Conservation (phyloP, 2,113 vertebrate species). For the Gnathonemus echidnorhynchus region DNA sequence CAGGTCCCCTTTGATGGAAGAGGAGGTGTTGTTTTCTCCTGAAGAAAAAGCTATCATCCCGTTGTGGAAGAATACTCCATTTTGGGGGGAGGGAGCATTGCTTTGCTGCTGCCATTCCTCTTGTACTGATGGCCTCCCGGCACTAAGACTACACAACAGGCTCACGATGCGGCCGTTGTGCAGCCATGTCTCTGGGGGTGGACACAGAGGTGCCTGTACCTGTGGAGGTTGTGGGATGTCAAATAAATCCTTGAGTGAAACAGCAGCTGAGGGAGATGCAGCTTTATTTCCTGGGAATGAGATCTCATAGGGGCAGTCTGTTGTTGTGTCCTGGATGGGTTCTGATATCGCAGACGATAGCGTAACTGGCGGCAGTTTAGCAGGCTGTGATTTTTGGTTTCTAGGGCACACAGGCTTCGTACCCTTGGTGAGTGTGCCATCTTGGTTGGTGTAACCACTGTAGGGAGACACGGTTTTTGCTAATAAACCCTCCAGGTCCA, state of each 20-base stretch:
- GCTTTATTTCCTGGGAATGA: background rate
- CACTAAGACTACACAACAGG: slow-evolving; percentile 52
- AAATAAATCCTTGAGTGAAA: slow-evolving; percentile 55
- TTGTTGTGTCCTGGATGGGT: slow-evolving; percentile 30
- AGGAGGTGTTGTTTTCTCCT: background rate
- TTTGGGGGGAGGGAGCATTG: slow-evolving; percentile 28
- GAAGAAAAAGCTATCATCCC: background rate
- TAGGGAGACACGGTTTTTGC: slow-evolving; percentile 72
- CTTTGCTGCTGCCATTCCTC: slow-evolving; percentile 52
- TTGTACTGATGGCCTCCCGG: slow-evolving; percentile 34
- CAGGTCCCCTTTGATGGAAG: slow-evolving; percentile 34
- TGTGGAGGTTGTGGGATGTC: slow-evolving; percentile 81
- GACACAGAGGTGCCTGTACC: slow-evolving; percentile 76
- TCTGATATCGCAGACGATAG: slow-evolving; percentile 45
- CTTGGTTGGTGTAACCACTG: slow-evolving; percentile 81
- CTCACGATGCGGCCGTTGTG: slow-evolving; percentile 54
- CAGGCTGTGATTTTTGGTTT: slow-evolving; percentile 47
- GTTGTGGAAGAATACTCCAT: slow-evolving; percentile 28
- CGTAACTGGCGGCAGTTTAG: slow-evolving; percentile 30
- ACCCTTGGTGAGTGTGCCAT: slow-evolving; percentile 58
- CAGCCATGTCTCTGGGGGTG: slow-evolving; percentile 72
- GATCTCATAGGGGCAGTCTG: background rate
- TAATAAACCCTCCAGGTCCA: slow-evolving; percentile 10
- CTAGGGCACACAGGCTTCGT: slow-evolving; percentile 9
- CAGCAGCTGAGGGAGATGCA: slow-evolving; percentile 42